Conservation (phyloP, 2,797 vertebrate species). For the Trematomus bernacchii region DNA sequence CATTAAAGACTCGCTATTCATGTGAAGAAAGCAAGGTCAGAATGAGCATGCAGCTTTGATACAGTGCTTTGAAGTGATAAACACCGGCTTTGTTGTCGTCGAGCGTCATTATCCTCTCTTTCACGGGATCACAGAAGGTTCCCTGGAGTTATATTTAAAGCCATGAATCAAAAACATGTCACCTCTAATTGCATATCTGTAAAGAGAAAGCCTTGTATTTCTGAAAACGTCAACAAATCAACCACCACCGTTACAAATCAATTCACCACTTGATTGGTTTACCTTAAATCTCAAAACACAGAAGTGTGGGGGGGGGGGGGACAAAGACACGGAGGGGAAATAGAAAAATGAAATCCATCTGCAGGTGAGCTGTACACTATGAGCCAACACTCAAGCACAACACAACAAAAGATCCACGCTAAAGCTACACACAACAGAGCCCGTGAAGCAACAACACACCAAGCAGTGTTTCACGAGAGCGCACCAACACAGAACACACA, state of each 20-base stretch:
- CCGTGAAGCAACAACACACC: slow-evolving; percentile 4
- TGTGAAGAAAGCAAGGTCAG: slow-evolving; percentile 14
- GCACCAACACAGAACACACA: slow-evolving; percentile 47
- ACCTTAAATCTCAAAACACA: slow-evolving; percentile 11
- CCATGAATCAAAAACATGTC: slow-evolving; percentile 1
- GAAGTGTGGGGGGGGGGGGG: background rate
- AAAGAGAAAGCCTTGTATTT: slow-evolving; percentile 16
- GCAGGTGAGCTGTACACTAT: slow-evolving; percentile 3
- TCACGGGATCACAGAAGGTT: slow-evolving; percentile 21
- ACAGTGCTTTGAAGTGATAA: slow-evolving; percentile 38
- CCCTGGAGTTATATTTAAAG: slow-evolving; percentile 27
- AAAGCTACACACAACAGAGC: slow-evolving; percentile 40
- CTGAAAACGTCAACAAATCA: slow-evolving; percentile 1
- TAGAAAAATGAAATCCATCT: slow-evolving; percentile 20
- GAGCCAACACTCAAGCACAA: slow-evolving; percentile 1
- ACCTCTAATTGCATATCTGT: slow-evolving; percentile 35
- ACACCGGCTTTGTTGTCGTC: slow-evolving; percentile 26
- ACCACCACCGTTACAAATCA: slow-evolving; percentile 41
- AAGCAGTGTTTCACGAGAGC: slow-evolving; percentile 31
- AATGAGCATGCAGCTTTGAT: background rate
- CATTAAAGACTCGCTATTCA: slow-evolving; percentile 22
- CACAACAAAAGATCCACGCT: background rate
- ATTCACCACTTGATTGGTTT: slow-evolving; percentile 27
- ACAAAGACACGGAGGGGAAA: background rate
- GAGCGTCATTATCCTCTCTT: slow-evolving; percentile 31